Base-by-base conservation (phyloP, 2,888 invertebrate genomes). In the Capitulum mitella region DNA sequence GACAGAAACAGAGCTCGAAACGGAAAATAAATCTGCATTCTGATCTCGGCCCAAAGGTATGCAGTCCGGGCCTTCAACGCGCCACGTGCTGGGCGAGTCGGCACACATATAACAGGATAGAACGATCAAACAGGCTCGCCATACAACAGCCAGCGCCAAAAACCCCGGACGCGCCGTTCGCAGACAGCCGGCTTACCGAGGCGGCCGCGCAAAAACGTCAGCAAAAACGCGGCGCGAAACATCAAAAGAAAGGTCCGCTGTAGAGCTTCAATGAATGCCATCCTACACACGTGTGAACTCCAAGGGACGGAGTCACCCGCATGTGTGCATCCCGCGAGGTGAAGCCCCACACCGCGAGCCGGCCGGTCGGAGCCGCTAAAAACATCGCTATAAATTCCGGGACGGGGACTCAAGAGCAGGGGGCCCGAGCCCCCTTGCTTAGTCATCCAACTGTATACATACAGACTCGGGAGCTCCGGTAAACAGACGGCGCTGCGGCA, bases 111-210 rank as follows among this genome's bases (percentile, higher is more conserved):
- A 64, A 26, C 70, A 70, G 70, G 70, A 70, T 70, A 70, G 70
- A 70, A 37, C 14, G 70, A 70, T 70, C 70, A 70, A 70, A 70
- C 40, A 34, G 70, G 26, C 34, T 40, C 40, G 70, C 40, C 70
- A 26, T 19, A 40, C 40, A 22, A 19, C 26, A 8, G 12, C 6
- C 37, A 8, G 10, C 26, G 37, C 40, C 37, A 70, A 70, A 70
- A 70, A 40, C 70, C 2, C 40, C 26, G 34, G 12, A 37, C 26
- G 16, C 40, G 6, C 26, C 37, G 2, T 8, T 22, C 22, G 70
- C 70, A 40, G 70, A 70, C 70, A 70, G 70, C 26, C 70, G 70
- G 37, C 70, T 22, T 1, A 40, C 70, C 70, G 40, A 70, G 40
- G 70, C 70, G 26, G 37, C 26, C 26, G 22, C 19, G 29, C 12